Conservation (phyloP, 2,888 invertebrate species). For the Meiosimyza decipiens region DNA sequence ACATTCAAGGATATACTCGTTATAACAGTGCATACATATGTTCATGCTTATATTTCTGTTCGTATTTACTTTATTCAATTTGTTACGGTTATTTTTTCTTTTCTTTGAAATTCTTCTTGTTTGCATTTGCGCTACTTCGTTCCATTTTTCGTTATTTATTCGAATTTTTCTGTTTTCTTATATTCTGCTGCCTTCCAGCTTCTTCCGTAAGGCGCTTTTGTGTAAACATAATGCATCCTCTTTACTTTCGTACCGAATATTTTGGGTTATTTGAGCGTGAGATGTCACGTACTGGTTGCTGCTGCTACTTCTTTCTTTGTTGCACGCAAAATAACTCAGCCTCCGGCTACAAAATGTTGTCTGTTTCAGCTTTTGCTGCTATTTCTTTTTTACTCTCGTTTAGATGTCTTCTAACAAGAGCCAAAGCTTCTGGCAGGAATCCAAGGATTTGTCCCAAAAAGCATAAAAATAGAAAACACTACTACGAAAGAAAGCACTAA, state of each 20-base stretch:
- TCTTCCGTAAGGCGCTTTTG: background rate
- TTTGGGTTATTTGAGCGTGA: constrained; percentile 17
- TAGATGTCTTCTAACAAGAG: background rate
- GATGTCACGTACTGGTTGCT: constrained; percentile 24
- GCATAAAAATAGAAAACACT: constrained; percentile 12
- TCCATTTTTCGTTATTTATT: constrained; percentile 22
- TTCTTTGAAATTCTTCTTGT: constrained; percentile 1
- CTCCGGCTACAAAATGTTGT: constrained; percentile 5
- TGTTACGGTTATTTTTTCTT: constrained; percentile 15
- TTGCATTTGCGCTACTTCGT: constrained; percentile 10
- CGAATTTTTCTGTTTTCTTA: background rate
- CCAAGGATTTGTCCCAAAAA: constrained; percentile 23
- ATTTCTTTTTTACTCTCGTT: constrained; percentile 1
- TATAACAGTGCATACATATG: constrained; percentile 5
- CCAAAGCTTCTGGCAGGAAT: constrained; percentile 21
- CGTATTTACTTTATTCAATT: constrained; percentile 34
- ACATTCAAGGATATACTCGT: constrained; percentile 2
- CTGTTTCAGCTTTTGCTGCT: background rate
- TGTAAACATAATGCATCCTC: constrained; percentile 20
- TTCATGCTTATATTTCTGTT: constrained; percentile 25
- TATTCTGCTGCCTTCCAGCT: background rate
- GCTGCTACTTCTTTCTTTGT: constrained; percentile 1
- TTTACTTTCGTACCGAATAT: constrained; percentile 3
- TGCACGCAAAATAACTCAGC: constrained; percentile 25
- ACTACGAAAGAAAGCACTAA: background rate